phyloP scores from a whole-genome alignment of 2,888 invertebrate genomes.

The Exocentrus adspersus region DNA sequence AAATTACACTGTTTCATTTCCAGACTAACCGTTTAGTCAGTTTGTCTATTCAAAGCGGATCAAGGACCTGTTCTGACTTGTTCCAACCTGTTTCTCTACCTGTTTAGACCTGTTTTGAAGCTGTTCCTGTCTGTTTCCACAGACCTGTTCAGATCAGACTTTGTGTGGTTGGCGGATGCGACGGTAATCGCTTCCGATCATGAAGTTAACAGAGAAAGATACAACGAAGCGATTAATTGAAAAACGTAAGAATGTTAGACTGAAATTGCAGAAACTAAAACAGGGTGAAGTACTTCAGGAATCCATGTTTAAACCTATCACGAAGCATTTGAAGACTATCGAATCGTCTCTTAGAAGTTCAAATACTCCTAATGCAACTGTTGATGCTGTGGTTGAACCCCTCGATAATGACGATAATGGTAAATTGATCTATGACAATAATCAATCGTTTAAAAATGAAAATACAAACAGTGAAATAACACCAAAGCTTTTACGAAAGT shows the following conservation, averaged over 20 bases:
- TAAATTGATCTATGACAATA: too few species aligned
- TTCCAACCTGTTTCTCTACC: too few species aligned
- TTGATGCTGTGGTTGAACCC: background rate
- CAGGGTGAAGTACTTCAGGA: background rate
- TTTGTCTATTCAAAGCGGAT: too few species aligned
- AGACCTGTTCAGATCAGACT: background rate
- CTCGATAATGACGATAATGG: conserved; percentile 23
- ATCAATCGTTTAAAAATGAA: too few species aligned
- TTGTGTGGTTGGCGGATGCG: background rate
- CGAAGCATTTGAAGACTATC: background rate
- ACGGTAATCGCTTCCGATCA: background rate
- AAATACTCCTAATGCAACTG: background rate
- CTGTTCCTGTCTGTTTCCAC: background rate
- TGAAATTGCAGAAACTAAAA: background rate
- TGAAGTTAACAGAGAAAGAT: background rate
- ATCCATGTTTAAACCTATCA: background rate
- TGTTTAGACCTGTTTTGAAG: background rate
- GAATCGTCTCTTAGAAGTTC: background rate
- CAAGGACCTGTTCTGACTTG: too few species aligned
- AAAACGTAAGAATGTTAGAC: background rate
- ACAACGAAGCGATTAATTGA: background rate
- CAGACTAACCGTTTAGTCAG: background rate
- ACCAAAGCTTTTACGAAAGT: background rate
- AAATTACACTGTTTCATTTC: background rate
- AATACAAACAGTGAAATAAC: background rate